phyloP scores from a whole-genome alignment of 2,888 invertebrate species.

The Drosophila macrospina region DNA sequence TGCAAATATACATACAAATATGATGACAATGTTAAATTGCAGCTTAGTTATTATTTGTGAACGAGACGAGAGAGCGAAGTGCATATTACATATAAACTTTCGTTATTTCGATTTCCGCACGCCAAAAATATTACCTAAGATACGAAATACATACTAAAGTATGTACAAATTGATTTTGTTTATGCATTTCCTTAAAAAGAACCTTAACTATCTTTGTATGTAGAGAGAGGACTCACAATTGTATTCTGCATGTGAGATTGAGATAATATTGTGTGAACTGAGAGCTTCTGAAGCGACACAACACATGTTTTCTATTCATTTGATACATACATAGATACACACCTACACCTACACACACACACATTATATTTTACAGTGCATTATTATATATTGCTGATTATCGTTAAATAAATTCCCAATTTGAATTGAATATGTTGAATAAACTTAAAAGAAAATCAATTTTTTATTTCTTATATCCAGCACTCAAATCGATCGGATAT shows the following conservation, averaged over 20 bases:
- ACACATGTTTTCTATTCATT: constrained; percentile 44
- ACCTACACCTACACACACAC: constrained; percentile 36
- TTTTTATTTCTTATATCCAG: constrained; percentile 16
- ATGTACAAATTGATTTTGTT: constrained; percentile 37
- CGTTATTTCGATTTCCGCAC: constrained; percentile 32
- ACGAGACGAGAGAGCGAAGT: constrained; percentile 19
- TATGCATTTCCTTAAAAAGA: constrained; percentile 37
- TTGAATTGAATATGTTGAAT: constrained; percentile 77
- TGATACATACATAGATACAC: constrained; percentile 22
- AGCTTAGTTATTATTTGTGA: constrained; percentile 73
- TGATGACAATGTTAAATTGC: constrained; percentile 75
- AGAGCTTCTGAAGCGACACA: constrained; percentile 53
- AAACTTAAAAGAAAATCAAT: constrained; percentile 58
- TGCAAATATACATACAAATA: constrained; percentile 78
- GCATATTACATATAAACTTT: constrained; percentile 2
- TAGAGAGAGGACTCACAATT: constrained; percentile 21
- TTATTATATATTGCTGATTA: constrained; percentile 80
- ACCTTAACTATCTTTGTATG: constrained; percentile 14
- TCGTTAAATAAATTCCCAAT: constrained; percentile 81
- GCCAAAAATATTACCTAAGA: constrained; percentile 53
- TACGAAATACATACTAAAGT: constrained; percentile 22
- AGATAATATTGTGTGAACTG: constrained; percentile 17
- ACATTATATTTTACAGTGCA: constrained; percentile 77
- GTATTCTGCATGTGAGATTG: constrained; percentile 25
- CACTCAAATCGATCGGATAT: constrained; percentile 3